Percentiles rank a stretch among this genome's conserved stretches.
These are phyloP conservation scores for Styela plicata DNA, from an alignment of 23 tunicate genomes.

Conservation along the genomic window DNA sequence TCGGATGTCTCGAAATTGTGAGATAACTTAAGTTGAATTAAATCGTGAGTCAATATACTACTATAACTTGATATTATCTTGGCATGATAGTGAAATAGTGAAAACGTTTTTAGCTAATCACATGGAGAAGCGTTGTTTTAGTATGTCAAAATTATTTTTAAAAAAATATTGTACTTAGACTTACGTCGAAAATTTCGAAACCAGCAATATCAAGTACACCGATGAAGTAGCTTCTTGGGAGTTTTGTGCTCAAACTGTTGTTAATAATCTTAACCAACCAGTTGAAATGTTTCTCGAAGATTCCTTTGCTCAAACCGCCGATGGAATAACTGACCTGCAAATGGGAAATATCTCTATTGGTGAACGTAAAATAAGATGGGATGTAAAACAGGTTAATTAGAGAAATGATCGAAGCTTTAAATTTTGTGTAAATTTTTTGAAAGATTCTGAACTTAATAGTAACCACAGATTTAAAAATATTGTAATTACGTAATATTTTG, in stretches of 20 bases:
- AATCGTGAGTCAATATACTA: background rate
- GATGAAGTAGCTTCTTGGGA: conserved; percentile 95
- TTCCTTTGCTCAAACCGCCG: conserved; percentile 92
- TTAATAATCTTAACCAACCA: conserved; percentile 88
- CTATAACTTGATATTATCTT: background rate
- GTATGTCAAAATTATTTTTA: no score
- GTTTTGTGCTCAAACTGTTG: conserved; percentile 82
- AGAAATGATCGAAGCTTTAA: no score
- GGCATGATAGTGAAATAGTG: background rate
- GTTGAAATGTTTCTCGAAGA: conserved; percentile 84
- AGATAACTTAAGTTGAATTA: background rate
- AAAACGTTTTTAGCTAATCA: background rate
- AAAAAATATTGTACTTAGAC: background rate
- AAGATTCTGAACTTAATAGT: no score
- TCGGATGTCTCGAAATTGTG: no score
- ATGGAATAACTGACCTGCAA: conserved; percentile 31
- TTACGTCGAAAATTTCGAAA: conserved; percentile 97
- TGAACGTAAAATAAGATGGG: background rate
- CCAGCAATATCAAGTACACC: conserved; percentile 99
- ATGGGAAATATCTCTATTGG: background rate
- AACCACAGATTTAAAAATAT: no score
- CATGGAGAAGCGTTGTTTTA: no score
- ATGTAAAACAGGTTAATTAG: background rate
- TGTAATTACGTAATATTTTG: no score
- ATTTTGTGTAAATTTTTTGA: no score